Evolutionary conservation across 2,113 vertebrate species (phyloP).

Genomic region (Alectura lathami): DNA sequence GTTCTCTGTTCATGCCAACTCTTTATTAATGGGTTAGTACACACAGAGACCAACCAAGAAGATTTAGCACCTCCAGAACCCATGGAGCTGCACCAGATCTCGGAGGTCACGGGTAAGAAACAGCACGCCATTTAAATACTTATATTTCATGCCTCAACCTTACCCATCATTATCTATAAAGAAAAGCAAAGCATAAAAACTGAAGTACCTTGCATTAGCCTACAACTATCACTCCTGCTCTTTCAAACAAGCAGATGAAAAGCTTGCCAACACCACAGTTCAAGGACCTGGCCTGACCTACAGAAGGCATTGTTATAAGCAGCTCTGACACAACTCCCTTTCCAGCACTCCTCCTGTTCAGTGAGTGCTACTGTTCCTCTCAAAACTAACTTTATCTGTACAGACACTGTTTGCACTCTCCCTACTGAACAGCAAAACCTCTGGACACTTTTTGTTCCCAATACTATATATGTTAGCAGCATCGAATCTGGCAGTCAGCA

Average conservation of each 20-base stretch:
- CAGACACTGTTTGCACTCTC: not conserved
- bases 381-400: not conserved
- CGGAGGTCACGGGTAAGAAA: not conserved
- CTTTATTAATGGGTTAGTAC: not conserved
- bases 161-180: not conserved
- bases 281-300: not conserved
- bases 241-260: not conserved
- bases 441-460: not conserved
- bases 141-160: not conserved
- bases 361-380: not conserved
- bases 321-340: not conserved
- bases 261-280: not conserved
- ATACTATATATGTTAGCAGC: fast-evolving
- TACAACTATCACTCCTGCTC: not conserved
- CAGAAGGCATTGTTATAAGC: not conserved
- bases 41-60: conserved; percentile 34
- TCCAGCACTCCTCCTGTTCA: not conserved
- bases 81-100: not conserved
- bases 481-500: not conserved
- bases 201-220: not conserved
- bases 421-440: not conserved
- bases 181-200: not conserved
- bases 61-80: conserved; percentile 25
- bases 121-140: not conserved
- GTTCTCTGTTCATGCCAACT: not conserved